Percentiles rank a stretch among this genome's conserved stretches.
These are phyloP conservation scores for Bedellia somnulentella DNA, from an alignment of 2,888 invertebrate species.

Conservation along the genomic window DNA sequence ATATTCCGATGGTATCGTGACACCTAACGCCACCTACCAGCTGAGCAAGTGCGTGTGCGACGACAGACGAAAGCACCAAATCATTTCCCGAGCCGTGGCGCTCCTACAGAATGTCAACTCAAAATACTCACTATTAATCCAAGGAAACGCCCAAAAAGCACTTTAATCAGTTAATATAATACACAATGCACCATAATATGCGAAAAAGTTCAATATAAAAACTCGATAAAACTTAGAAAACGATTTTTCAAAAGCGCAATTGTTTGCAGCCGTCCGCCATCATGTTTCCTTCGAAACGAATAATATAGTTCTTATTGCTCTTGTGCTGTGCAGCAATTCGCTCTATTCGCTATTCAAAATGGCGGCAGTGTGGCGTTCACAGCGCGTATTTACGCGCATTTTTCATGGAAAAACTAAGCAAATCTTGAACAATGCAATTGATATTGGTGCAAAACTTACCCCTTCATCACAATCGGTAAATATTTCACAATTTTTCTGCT, in stretches of 20 bases:
- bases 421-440: conserved; percentile 49
- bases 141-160: conserved; percentile 50
- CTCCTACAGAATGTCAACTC: conserved; percentile 57
- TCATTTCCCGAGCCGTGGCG: conserved; percentile 64
- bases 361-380: conserved; percentile 59
- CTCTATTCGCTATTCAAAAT: conserved; percentile 65
- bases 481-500: conserved; percentile 46
- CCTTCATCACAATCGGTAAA: conserved; percentile 53
- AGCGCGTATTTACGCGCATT: conserved; percentile 53
- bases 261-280: conserved; percentile 62
- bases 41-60: conserved; percentile 59
- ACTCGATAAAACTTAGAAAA: conserved; percentile 59
- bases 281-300: conserved; percentile 64
- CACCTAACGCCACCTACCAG: conserved; percentile 59
- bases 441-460: conserved; percentile 38
- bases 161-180: conserved; percentile 50
- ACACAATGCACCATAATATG: conserved; percentile 58
- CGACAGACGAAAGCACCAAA: conserved; percentile 62
- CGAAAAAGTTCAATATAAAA: conserved; percentile 62
- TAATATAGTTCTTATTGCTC: conserved; percentile 63
- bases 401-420: conserved; percentile 45
- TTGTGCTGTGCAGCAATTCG: conserved; percentile 42
- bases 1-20: conserved; percentile 24
- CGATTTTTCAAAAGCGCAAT: conserved; percentile 62
- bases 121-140: conserved; percentile 57